Conservation (phyloP, 2,797 vertebrate species). For the Silurus aristotelis region DNA sequence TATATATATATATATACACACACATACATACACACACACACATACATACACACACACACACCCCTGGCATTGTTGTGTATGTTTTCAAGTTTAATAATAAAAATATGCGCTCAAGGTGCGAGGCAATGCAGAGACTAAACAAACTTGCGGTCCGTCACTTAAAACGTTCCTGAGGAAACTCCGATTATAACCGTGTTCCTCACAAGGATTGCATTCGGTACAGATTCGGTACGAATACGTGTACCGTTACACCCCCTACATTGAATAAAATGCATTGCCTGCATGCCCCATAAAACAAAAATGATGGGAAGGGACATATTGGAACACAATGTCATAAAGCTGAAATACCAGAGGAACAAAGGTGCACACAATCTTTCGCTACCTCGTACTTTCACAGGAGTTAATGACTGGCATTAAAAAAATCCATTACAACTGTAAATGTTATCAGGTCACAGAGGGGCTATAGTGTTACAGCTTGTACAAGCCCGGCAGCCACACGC, state of each 20-base stretch:
- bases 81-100: too few relatives aligned
- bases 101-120: too few relatives aligned
- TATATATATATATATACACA: too few relatives aligned
- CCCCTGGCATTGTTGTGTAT: too few relatives aligned
- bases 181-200: too few relatives aligned
- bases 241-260: slow-evolving; percentile 49
- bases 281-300: slow-evolving; percentile 70
- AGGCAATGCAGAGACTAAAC: too few relatives aligned
- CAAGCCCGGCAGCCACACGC: slow-evolving; percentile 55
- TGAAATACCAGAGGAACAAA: slow-evolving; percentile 81
- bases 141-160: too few relatives aligned
- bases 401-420: slow-evolving; percentile 84
- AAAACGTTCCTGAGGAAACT: too few relatives aligned
- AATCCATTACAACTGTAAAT: slow-evolving; percentile 86
- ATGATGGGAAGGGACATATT: slow-evolving; percentile 78
- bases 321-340: slow-evolving; percentile 81
- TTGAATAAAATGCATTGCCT: slow-evolving; percentile 57
- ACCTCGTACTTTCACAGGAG: slow-evolving; percentile 70
- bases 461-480: slow-evolving; percentile 67
- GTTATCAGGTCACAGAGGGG: slow-evolving; percentile 80
- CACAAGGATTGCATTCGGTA: too few relatives aligned
- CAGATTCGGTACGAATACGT: too few relatives aligned
- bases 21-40: too few relatives aligned
- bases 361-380: slow-evolving; percentile 72
- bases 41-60: too few relatives aligned